phyloP scores from a whole-genome alignment of 2,113 vertebrate species.

The Paradisaea rubra region DNA sequence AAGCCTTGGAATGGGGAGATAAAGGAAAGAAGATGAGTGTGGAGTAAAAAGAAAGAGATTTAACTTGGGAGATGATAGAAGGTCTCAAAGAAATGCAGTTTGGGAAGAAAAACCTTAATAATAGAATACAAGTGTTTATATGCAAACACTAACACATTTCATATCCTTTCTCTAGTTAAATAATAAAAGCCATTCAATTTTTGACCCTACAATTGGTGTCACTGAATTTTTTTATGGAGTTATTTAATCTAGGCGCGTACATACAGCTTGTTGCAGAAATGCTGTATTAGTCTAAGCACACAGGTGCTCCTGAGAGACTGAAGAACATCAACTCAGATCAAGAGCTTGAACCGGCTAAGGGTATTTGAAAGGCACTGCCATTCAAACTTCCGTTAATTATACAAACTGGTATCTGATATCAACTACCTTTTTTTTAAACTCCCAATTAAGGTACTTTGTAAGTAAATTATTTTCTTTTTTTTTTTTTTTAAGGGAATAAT shows the following conservation, averaged over 20 bases:
- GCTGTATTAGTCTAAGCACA: not conserved
- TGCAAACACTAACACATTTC: not conserved
- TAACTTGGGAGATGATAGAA: not conserved
- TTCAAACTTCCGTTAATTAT: not conserved
- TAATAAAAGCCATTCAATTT: not conserved
- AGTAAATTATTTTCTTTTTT: not conserved
- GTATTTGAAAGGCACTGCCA: not conserved
- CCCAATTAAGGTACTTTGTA: not conserved
- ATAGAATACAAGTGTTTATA: not conserved
- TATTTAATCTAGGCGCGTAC: not conserved
- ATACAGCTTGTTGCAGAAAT: not conserved
- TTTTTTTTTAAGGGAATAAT: conserved; percentile 67
- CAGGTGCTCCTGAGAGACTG: not conserved
- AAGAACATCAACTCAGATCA: fast-evolving
- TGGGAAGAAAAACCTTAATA: not conserved
- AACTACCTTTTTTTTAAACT: not conserved
- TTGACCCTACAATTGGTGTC: not conserved
- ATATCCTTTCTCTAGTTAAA: not conserved
- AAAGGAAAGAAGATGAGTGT: not conserved
- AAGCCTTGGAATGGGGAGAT: fast-evolving
- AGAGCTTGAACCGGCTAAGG: not conserved
- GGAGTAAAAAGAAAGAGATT: not conserved
- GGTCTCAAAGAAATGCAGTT: not conserved
- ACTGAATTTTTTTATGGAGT: not conserved
- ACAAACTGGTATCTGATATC: not conserved